phyloP scores from a whole-genome alignment of 2,888 invertebrate genomes.

The Eupelmus urozonus region DNA sequence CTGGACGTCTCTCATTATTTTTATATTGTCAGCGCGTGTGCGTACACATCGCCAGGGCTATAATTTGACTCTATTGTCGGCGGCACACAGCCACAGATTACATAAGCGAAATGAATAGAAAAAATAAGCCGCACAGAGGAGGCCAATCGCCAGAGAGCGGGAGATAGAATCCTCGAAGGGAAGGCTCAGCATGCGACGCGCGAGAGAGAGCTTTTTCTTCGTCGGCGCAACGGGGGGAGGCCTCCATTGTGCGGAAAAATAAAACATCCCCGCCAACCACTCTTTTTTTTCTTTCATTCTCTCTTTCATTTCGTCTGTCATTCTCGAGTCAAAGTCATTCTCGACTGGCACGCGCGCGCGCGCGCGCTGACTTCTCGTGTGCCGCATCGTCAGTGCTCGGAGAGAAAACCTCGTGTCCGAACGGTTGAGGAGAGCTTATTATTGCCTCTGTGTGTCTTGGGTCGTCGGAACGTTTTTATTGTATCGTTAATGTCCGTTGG shows the following conservation, averaged over 20 bases:
- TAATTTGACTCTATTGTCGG: constrained; percentile 18
- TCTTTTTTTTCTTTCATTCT: constrained; percentile 39
- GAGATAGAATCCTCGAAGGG: constrained; percentile 9
- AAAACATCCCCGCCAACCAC: constrained; percentile 41
- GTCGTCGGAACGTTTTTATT: no score
- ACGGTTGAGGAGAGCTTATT: constrained; percentile 23
- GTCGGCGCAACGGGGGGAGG: neutral
- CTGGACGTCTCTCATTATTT: constrained; percentile 4
- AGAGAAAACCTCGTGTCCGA: constrained; percentile 34
- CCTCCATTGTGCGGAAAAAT: constrained; percentile 45
- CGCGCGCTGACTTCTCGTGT: constrained; percentile 20
- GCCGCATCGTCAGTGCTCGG: constrained; percentile 35
- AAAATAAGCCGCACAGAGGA: neutral
- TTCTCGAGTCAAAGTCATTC: constrained; percentile 47
- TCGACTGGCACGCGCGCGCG: constrained; percentile 16
- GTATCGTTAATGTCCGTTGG: no score
- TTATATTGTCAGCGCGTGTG: constrained; percentile 31
- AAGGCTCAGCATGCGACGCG: constrained; percentile 22
- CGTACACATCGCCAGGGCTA: constrained; percentile 4
- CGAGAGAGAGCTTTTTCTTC: constrained; percentile 42
- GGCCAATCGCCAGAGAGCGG: constrained; percentile 15
- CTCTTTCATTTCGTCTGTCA: constrained; percentile 32
- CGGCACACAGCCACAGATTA: no score
- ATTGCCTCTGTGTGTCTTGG: constrained; percentile 55
- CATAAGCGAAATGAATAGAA: constrained; percentile 2